A percentile compares a stretch with the other conserved stretches of the same genome.
phyloP scores from a whole-genome alignment of 2,888 invertebrate genomes.

The Sarcophaga caerulescens region DNA sequence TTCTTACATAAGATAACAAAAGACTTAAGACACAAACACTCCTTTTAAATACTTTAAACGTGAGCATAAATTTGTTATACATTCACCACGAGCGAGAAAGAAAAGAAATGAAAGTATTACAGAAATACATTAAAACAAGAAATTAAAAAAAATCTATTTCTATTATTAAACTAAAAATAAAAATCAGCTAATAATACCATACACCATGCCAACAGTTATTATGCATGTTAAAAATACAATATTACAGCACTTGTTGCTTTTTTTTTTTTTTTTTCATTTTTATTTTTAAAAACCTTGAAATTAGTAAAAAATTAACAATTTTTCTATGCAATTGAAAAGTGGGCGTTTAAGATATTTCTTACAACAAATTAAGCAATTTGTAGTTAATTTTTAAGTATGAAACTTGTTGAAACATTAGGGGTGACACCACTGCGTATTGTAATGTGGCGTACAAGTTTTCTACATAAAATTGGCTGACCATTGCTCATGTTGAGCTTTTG shows the following conservation, averaged over 20 bases:
- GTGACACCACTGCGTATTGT: background rate
- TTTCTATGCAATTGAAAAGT: background rate
- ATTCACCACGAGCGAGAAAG: slow-evolving; percentile 9
- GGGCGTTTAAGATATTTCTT: slow-evolving; percentile 10
- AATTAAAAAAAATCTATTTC: background rate
- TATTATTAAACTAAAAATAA: background rate
- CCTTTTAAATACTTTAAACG: background rate
- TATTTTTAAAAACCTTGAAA: slow-evolving; percentile 24
- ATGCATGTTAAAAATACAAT: background rate
- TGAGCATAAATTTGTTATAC: slow-evolving; percentile 39
- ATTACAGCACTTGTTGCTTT: background rate
- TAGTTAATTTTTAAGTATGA: slow-evolving; percentile 22
- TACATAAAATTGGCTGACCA: background rate
- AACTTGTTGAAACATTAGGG: slow-evolving; percentile 27
- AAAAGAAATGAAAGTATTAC: slow-evolving; percentile 2
- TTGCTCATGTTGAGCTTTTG: slow-evolving; percentile 8
- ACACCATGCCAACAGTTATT: background rate
- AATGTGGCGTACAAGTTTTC: background rate
- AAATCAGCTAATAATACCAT: background rate
- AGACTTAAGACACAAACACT: slow-evolving; percentile 30
- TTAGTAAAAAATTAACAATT: background rate
- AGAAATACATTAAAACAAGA: background rate
- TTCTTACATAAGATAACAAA: background rate
- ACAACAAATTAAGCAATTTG: slow-evolving; percentile 39
- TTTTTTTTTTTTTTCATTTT: too few species aligned